Evolutionary conservation across 2,888 invertebrate genomes (phyloP), one percentile per base, ranked within the genome.

Genomic region (Caenorhabditis drosophilae): DNA sequence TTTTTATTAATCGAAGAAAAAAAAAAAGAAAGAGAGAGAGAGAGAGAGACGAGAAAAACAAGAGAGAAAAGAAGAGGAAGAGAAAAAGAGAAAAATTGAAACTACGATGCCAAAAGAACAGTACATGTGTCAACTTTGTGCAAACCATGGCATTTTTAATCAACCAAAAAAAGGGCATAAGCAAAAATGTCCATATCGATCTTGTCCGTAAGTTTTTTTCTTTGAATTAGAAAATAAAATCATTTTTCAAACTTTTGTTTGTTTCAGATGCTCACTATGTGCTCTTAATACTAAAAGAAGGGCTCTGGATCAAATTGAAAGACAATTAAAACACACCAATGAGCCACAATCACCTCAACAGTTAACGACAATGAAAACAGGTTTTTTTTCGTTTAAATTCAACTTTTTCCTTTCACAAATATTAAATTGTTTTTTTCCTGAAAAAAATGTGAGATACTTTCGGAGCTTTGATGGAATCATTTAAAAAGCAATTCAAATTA

Each of bases 131-230:
- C 83, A 83, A 52, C 61, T 83, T n/a, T 83, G 83, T 50, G 80
- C 80, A 23, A 83, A 83, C 64, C 83, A 83, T 59, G 81, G 81
- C 2, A 70, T 76, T 16, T 83, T 79, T 64, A 78, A 83, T 62
- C 81, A 82, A 52, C 83, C 83, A 16, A 83, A 83, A 62, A 82
- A 83, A 53, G 82, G 82, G 6, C 82, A 82, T 76, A 82, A 82
- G 61, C 80, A 77, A 49, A 80, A 78, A 53, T 82, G 82, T 48
- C 79, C 80, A 4, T 74, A 79, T 58, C 64, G 76, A 20, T 56
- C 70, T 16, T 82, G 82, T 57, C 67, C 70, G 82, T 82, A 46
- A 74, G 80, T 75, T 52, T 20, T 18, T 18, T 27, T 18, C 15
- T 41, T 11, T 27, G 20, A 46, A 27, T 26, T 31, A 48, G 25